Base-by-base conservation (phyloP, 2,113 vertebrate species). In the Penelope pileata region DNA sequence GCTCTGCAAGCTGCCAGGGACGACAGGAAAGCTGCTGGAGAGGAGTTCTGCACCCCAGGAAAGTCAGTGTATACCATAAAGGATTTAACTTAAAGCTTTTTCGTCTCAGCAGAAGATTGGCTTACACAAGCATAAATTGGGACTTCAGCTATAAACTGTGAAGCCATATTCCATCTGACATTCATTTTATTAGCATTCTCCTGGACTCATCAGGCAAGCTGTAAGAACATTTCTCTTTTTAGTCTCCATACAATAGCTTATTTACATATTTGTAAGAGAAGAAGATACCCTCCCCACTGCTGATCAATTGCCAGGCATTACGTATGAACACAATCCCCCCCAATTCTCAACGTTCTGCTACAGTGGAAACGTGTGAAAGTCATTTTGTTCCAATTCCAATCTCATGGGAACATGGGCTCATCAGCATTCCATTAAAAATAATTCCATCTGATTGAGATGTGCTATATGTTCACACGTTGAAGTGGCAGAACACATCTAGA, bases 351-450 rank as follows among this genome's bases (percentile, higher is more conserved):
- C 72, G 42, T 22, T 29, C 34, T 50, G 88, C 92, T 47, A 70
- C 60, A 83, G 91, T 93, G 73, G 88, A 74, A 94, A 96, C 32
- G 94, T 75, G 94, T 93, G 94, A 95, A 95, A 96, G 86, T 92
- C 58, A 32, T 93, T 91, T 50, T 83, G 80, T 86, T 96, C 92
- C 92, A 96, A 45, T 48, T 90, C 34, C 62, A 80, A n/a, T 90
- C 94, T 88, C 94, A 48, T 56, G 94, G 94, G 95, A 96, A 91
- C 4, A 7, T 17, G 59, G 83, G 83, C 76, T 88, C 91, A 90
- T 90, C 88, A 95, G 91, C 51, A 63, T 88, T 69, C 91, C 93
- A 95, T 93, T 96, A 93, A 88, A 83, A 90, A 45, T 32, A 67
- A 96, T 81, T 86, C 77, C 0, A 0, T 63, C 54, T 32, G 56